Conservation (phyloP, 1,140 invertebrate species). For the Anthonomus grandis region DNA sequence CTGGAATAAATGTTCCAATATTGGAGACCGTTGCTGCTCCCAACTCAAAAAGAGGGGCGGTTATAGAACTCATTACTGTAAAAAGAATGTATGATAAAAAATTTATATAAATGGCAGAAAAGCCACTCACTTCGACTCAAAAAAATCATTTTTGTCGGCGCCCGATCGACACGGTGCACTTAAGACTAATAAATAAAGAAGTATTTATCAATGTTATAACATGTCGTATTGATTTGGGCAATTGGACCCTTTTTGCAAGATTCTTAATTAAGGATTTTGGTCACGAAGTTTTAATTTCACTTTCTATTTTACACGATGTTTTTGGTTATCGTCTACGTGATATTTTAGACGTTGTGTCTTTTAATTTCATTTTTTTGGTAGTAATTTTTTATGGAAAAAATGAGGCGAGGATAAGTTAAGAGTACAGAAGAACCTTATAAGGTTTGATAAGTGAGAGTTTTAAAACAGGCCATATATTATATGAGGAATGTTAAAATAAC, state of each 20-base stretch:
- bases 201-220: constrained; percentile 9
- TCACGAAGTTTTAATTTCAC: constrained; percentile 17
- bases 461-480: too few species aligned
- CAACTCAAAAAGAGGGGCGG: constrained; percentile 38
- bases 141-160: constrained; percentile 7
- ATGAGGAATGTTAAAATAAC: too few species aligned
- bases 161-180: constrained; percentile 4
- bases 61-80: constrained; percentile 41
- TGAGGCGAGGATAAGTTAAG: too few species aligned
- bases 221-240: not conserved
- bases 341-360: too few species aligned
- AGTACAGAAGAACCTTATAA: too few species aligned
- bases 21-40: constrained; percentile 43
- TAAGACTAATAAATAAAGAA: constrained; percentile 12
- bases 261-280: constrained; percentile 15
- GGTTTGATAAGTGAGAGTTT: too few species aligned
- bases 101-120: constrained; percentile 6
- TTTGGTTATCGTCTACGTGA: too few species aligned
- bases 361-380: too few species aligned
- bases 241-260: constrained; percentile 24
- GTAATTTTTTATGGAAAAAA: too few species aligned
- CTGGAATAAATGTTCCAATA: constrained; percentile 67
- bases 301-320: constrained; percentile 29
- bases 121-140: constrained; percentile 11
- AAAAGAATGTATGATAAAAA: constrained; percentile 7